Conservation (phyloP, 2,797 vertebrate species). For the Pachyuromys duprasi region DNA sequence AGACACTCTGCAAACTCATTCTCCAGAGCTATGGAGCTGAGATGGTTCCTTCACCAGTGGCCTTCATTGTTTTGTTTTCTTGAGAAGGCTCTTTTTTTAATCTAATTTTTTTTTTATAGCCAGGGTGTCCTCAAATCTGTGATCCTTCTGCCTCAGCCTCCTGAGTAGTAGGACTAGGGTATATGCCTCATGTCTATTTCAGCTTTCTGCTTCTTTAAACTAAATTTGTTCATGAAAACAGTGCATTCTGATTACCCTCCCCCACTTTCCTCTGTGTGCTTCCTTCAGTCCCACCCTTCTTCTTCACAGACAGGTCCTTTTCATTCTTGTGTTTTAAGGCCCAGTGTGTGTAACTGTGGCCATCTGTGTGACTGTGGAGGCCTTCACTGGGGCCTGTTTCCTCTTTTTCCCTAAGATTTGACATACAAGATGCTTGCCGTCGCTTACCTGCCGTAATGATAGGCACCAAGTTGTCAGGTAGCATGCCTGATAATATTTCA, state of each 20-base stretch:
- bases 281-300: neutral
- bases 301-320: neutral
- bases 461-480: neutral
- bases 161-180: neutral
- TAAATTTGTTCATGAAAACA: neutral
- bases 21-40: constrained; percentile 40
- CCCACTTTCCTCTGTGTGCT: neutral
- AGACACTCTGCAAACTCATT: neutral
- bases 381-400: neutral
- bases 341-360: neutral
- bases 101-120: no score
- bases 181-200: neutral
- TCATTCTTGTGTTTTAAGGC: neutral
- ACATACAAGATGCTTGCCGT: neutral
- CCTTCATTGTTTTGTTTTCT: neutral
- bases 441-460: neutral
- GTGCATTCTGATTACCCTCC: neutral
- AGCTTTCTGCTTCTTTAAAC: neutral
- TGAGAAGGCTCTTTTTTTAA: neutral
- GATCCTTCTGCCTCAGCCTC: neutral
- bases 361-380: neutral
- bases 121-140: neutral
- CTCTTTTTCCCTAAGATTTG: neutral
- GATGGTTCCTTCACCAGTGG: neutral
- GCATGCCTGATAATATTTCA: neutral